Conservation (phyloP, 2,113 vertebrate species). For the Phalacrocorax aristotelis region DNA sequence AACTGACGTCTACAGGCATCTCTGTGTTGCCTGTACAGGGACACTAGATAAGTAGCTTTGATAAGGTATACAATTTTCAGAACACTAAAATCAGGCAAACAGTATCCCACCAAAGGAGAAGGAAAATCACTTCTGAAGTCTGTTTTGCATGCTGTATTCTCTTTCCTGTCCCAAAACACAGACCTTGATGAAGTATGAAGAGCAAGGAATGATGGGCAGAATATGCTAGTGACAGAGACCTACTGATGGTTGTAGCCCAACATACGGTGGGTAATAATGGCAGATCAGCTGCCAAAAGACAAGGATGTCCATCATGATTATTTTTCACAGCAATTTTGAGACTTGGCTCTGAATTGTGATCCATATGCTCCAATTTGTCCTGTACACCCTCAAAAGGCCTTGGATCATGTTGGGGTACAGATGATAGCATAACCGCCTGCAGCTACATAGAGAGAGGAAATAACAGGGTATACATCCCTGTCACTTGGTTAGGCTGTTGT, state of each 20-base stretch:
- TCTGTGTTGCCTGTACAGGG: neutral
- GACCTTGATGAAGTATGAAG: neutral
- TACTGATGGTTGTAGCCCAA: neutral
- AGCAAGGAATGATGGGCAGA: neutral
- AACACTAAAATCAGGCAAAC: neutral
- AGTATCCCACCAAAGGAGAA: neutral
- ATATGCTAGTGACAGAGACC: neutral
- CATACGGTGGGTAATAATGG: neutral
- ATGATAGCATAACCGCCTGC: neutral
- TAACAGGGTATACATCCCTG: neutral
- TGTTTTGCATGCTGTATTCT: neutral
- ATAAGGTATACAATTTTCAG: neutral
- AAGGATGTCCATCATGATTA: neutral
- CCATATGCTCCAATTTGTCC: neutral
- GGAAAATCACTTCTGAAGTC: neutral
- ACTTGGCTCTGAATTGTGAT: neutral
- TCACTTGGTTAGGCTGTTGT: neutral
- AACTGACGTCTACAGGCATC: neutral
- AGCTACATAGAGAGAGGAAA: neutral
- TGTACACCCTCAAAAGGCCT: neutral
- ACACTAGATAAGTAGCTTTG: neutral
- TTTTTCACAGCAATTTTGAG: neutral
- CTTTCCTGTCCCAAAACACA: neutral
- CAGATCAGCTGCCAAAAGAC: neutral
- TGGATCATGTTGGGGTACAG: neutral